These are phyloP conservation scores for Nycticorax nycticorax DNA, from an alignment of 2,113 vertebrate genomes.

Conservation along the genomic window DNA sequence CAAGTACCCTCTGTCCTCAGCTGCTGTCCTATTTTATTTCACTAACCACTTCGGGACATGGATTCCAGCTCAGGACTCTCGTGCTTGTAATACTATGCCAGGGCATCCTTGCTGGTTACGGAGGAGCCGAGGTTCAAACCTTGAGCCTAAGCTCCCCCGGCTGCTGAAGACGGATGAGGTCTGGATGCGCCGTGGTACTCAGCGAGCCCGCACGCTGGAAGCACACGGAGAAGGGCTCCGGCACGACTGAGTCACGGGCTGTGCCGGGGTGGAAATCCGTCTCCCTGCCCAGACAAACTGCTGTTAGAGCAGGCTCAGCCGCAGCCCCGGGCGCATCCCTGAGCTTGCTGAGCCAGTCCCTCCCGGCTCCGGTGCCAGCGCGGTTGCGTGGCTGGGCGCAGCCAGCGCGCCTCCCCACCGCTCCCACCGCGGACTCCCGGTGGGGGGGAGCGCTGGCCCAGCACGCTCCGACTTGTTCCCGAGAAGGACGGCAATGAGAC, in stretches of 20 bases:
- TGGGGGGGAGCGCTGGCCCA: neutral
- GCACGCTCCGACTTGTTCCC: neutral
- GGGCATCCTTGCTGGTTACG: neutral
- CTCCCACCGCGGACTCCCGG: neutral
- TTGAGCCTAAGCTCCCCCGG: neutral
- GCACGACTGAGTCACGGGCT: neutral
- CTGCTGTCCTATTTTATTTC: neutral
- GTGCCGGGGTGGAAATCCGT: neutral
- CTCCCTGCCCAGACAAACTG: conserved; percentile 39
- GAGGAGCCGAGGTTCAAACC: neutral
- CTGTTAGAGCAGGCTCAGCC: conserved; percentile 27
- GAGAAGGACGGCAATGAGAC: neutral
- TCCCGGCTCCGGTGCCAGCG: conserved; percentile 24
- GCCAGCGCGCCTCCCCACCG: neutral
- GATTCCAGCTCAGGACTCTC: neutral
- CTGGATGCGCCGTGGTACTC: neutral
- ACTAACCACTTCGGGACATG: neutral
- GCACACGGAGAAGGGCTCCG: neutral
- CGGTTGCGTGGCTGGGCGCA: conserved; percentile 20
- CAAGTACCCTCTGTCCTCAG: neutral
- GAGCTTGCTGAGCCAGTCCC: neutral
- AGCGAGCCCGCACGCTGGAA: neutral
- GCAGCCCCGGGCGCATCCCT: conserved; percentile 38
- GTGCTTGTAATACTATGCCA: neutral
- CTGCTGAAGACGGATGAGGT: neutral